These are phyloP conservation scores for Apamea epomidion DNA, from an alignment of 2,888 invertebrate genomes.

Conservation along the genomic window DNA sequence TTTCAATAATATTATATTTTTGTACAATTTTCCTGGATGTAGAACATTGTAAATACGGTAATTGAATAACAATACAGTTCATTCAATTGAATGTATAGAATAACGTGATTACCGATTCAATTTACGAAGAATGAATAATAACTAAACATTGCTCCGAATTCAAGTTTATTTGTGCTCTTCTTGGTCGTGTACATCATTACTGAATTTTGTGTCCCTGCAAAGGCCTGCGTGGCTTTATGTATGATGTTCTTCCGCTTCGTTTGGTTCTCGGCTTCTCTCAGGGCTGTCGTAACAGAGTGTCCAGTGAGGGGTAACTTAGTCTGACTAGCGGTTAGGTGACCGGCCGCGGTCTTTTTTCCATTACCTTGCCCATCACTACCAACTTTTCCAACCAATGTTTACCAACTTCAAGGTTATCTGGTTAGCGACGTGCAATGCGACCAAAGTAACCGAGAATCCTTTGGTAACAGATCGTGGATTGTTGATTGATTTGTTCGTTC, in stretches of 20 bases:
- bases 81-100: slow-evolving; percentile 5
- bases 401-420: not conserved
- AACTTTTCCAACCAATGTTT: too few species aligned
- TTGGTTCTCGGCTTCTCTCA: not conserved
- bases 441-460: not conserved
- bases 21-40: slow-evolving; percentile 18
- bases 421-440: not conserved
- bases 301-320: not conserved
- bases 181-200: not conserved
- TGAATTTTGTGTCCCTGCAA: not conserved
- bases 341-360: not conserved
- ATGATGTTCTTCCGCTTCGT: not conserved
- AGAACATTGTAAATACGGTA: not conserved
- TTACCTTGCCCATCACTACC: not conserved
- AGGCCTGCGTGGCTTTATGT: not conserved
- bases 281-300: not conserved
- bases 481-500: not conserved
- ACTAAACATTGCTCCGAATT: not conserved
- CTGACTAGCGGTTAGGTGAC: not conserved
- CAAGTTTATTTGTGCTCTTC: not conserved
- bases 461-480: not conserved
- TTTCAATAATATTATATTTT: slow-evolving; percentile 10
- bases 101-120: not conserved
- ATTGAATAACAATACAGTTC: slow-evolving; percentile 17
- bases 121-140: not conserved